Evolutionary conservation across 2,797 vertebrate species (phyloP), one percentile per base, ranked within the genome.

Genomic region (Clarias platycephalus): DNA sequence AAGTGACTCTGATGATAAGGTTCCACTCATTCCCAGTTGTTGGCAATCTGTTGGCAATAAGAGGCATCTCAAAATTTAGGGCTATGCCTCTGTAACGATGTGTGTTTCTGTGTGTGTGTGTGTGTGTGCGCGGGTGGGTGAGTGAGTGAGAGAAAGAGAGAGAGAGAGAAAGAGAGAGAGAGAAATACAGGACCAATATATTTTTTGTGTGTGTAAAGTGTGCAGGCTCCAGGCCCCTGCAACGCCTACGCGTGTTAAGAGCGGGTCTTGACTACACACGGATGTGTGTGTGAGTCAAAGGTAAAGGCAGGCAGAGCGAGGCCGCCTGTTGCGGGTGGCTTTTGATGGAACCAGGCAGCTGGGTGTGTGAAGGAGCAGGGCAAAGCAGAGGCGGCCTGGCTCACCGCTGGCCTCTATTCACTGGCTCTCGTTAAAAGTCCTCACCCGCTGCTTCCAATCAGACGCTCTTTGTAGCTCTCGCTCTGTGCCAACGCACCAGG

Each of bases 401-500:
- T 87, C 82, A 76, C 85, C 89, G 91, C 91, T 92, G 90, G 85
- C 86, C 84, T 89, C 93, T 93, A 92, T 93, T 93, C 90, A 89
- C 90, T 75, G 77, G 75, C 87, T 90, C 92, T 90, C 89, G 88
- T 93, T 90, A 91, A 90, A 89, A 89, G 91, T 89, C 90, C 91
- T 93, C 93, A 92, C 94, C 93, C 90, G 94, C 93, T 94, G 94
- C 93, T 93, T 94, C 93, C 91, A 94, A 95, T 95, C 94, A 94
- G 93, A 91, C 87, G 90, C 90, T 92, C 92, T 93, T 94, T 95
- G 93, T 95, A 88, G 87, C 87, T 49, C 34, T 83, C 63, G 62
- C 83, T 81, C 88, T 85, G 89, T 88, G 90, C 89, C 90, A 88
- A 90, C 88, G 88, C 88, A 88, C 87, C 87, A 85, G 83, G 83